phyloP scores from a whole-genome alignment of 2,888 invertebrate species.

The Thymelicus sylvestris region DNA sequence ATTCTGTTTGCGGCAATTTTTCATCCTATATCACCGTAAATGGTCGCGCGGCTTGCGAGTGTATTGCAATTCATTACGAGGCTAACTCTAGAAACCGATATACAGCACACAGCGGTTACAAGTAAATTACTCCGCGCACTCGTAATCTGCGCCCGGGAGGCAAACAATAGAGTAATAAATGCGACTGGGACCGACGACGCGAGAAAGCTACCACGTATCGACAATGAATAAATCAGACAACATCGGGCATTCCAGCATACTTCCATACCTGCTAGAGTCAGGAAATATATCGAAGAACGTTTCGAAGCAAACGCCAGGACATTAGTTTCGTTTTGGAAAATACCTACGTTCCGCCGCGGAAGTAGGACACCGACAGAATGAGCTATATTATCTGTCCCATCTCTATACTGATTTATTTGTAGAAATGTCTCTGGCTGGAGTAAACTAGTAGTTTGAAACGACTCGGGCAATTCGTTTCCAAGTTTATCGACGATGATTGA shows the following conservation, averaged over 20 bases:
- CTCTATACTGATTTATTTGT: conserved; percentile 60
- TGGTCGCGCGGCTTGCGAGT: conserved; percentile 54
- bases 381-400: conserved; percentile 58
- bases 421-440: conserved; percentile 43
- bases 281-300: conserved; percentile 57
- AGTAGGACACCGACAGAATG: conserved; percentile 47
- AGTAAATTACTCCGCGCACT: conserved; percentile 69
- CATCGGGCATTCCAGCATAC: conserved; percentile 55
- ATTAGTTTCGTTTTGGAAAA: conserved; percentile 62
- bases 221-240: conserved; percentile 75
- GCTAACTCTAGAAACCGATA: conserved; percentile 60
- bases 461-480: conserved; percentile 7
- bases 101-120: conserved; percentile 66
- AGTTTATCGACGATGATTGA: conserved; percentile 29
- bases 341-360: conserved; percentile 45
- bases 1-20: conserved; percentile 47
- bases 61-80: conserved; percentile 64
- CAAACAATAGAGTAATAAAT: conserved; percentile 82
- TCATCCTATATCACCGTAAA: conserved; percentile 54
- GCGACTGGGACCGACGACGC: conserved; percentile 61
- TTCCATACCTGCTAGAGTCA: conserved; percentile 50
- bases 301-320: conserved; percentile 55
- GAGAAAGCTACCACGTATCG: conserved; percentile 76
- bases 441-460: conserved; percentile 23
- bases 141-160: conserved; percentile 64